Evolutionary conservation across 2,888 invertebrate genomes (phyloP).

Genomic region (Xanthostigma xanthostigma): DNA sequence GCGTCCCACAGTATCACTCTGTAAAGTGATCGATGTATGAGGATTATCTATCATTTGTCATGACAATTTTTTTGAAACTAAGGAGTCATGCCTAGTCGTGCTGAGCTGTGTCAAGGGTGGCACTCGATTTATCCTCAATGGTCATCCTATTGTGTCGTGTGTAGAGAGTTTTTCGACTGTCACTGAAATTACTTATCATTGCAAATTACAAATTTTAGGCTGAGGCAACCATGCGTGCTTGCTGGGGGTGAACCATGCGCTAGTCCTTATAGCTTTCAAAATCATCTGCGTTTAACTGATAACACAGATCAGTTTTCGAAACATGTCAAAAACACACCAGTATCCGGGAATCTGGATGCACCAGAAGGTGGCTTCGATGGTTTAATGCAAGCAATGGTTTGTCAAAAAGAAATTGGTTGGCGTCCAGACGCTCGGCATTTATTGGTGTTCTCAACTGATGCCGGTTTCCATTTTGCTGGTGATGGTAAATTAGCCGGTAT

Average conservation of each 20-base stretch:
- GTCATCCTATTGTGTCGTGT: no score
- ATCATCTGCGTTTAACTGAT: conserved; percentile 49
- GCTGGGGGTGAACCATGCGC: conserved; percentile 18
- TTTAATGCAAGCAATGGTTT: conserved; percentile 69
- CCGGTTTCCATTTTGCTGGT: conserved; percentile 56
- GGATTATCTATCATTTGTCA: no score
- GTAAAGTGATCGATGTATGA: no score
- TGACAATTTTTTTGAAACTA: no score
- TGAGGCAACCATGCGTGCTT: conserved; percentile 19
- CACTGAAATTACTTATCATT: no score
- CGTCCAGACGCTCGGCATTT: conserved; percentile 57
- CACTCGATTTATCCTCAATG: no score
- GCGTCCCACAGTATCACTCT: no score
- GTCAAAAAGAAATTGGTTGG: conserved; percentile 61
- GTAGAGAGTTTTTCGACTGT: no score
- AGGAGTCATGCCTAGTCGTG: no score
- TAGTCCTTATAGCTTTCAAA: conserved; percentile 57
- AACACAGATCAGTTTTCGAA: conserved; percentile 33
- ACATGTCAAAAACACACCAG: conserved; percentile 27
- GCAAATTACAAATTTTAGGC: conserved; percentile 1
- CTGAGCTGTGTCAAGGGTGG: no score
- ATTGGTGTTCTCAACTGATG: conserved; percentile 61
- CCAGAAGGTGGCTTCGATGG: conserved; percentile 76
- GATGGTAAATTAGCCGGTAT: conserved; percentile 60
- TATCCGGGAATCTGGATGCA: conserved; percentile 34